These are phyloP conservation scores for Pteruthius melanotis DNA, from an alignment of 2,113 vertebrate genomes.

Conservation along the genomic window DNA sequence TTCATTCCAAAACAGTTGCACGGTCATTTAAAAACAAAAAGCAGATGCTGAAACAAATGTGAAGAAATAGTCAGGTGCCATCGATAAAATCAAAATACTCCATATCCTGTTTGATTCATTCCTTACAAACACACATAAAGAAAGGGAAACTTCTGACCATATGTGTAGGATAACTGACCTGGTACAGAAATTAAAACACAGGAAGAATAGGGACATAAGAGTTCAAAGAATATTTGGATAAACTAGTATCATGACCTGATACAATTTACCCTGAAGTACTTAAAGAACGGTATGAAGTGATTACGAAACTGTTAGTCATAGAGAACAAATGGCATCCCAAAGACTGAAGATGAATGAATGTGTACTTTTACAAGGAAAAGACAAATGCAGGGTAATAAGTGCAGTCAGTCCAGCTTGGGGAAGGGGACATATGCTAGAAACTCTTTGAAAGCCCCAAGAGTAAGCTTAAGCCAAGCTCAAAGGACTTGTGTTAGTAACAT, in stretches of 20 bases:
- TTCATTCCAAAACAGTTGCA: not conserved
- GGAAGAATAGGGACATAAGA: not conserved
- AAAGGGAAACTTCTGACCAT: not conserved
- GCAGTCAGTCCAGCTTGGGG: not conserved
- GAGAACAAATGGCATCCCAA: not conserved
- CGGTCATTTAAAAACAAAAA: not conserved
- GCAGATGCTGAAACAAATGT: not conserved
- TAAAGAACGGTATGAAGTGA: not conserved
- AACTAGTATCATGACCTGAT: not conserved
- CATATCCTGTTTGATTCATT: not conserved
- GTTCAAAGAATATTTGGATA: not conserved
- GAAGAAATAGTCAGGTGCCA: not conserved
- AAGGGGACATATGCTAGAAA: not conserved
- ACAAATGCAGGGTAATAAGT: not conserved
- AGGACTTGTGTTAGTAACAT: not conserved
- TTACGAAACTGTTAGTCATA: not conserved
- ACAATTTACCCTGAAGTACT: not conserved
- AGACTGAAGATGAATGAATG: not conserved
- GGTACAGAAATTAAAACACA: not conserved
- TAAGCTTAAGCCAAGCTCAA: not conserved
- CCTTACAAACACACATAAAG: not conserved
- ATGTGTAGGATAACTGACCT: not conserved
- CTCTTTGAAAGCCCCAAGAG: not conserved
- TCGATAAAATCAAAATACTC: not conserved
- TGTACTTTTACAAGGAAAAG: not conserved